phyloP scores from a whole-genome alignment of 2,888 invertebrate species.

The Myopa testacea region DNA sequence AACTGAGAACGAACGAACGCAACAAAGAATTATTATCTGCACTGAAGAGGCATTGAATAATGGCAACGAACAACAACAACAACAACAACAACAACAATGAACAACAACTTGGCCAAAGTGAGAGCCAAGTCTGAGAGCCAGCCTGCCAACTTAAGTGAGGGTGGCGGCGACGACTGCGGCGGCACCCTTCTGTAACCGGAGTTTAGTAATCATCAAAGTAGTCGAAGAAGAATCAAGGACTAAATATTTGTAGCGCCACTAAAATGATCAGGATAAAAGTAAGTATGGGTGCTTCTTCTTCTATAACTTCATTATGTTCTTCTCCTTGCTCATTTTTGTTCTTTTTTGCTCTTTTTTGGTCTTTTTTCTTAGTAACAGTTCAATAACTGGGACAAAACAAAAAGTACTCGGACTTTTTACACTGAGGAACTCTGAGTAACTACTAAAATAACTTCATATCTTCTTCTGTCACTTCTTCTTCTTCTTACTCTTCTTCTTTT shows the following conservation, averaged over 20 bases:
- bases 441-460: too few relatives aligned
- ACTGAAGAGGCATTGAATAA: slow-evolving; percentile 32
- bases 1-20: neutral
- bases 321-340: neutral
- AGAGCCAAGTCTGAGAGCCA: neutral
- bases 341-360: neutral
- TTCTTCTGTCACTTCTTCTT: too few relatives aligned
- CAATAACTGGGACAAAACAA: neutral
- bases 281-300: too few relatives aligned
- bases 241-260: neutral
- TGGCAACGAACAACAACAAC: slow-evolving; percentile 15
- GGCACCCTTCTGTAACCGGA: neutral
- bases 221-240: neutral
- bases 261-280: too few relatives aligned
- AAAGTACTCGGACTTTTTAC: neutral
- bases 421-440: too few relatives aligned
- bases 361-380: neutral
- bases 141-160: neutral
- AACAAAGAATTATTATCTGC: slow-evolving; percentile 33
- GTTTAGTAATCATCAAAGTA: too few relatives aligned
- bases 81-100: neutral
- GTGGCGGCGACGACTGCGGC: neutral
- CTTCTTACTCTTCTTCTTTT: neutral
- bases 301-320: neutral
- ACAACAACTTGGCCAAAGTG: slow-evolving; percentile 4